Base-by-base conservation (phyloP, 1,140 invertebrate genomes). In the Asobara japonica region DNA sequence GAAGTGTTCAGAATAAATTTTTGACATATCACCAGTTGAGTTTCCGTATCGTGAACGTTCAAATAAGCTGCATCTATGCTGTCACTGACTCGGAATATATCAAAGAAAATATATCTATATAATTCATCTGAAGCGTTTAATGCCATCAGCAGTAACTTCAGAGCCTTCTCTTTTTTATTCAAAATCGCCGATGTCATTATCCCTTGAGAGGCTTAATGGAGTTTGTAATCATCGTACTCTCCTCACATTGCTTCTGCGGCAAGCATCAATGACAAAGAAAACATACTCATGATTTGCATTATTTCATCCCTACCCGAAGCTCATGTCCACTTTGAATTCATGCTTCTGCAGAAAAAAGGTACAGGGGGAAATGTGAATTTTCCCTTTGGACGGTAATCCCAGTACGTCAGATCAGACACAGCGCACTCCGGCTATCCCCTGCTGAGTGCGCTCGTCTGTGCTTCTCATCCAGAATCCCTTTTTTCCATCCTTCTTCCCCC, bases 401-500 rank as follows among this genome's bases (percentile, higher is more conserved):
- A 71, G 56, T 75, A 77, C 75, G 80, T 81, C 79, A 79, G 79
- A 81, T 79, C 74, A 78, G 72, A 77, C 75, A 79, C 74, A 73
- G 73, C 70, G 51, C 18, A 56, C 16, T 61, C 41, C 30, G 60
- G 29, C 67, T 74, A 74, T 77, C 76, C 76, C 72, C 74, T 74
- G 78, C 77, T 81, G 77, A 81, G 78, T 80, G 77, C 73, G 77
- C 77, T 79, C 76, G 76, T 75, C 77, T 77, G 76, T 76, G 76
- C 74, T 66, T 62, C 65, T 67, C 61, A 64, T 69, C 67, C 29
- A 27, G 11, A 16, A 67, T 67, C 30, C 27, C 16, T 45, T 65
- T 73, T 29, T 30, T 31, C 61, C 56, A 8, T 22, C 67, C 8
- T 27, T 10, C 31, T 51, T 51, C 48, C 20, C 13, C 16, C 33